phyloP scores from a whole-genome alignment of 2,888 invertebrate species.

The Pterostichus niger region DNA sequence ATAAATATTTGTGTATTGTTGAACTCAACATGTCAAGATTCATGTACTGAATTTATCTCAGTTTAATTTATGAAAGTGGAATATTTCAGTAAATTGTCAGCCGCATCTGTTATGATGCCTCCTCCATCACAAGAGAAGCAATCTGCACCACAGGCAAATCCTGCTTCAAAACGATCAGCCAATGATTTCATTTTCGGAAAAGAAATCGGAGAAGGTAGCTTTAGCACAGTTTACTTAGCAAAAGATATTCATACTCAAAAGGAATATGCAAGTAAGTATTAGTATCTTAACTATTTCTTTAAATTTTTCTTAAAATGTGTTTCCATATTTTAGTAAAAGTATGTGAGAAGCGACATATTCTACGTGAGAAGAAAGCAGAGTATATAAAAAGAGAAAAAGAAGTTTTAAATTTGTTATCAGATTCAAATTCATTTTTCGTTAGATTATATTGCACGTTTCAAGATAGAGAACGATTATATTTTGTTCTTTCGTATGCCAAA shows the following conservation, averaged over 20 bases:
- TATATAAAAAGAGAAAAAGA: conserved; percentile 97
- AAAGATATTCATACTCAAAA: conserved; percentile 93
- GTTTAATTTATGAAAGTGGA: conserved; percentile 61
- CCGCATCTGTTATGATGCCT: conserved; percentile 72
- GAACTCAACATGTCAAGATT: conserved; percentile 18
- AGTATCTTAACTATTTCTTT: background rate
- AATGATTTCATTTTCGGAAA: conserved; percentile 97
- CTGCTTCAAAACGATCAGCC: conserved; percentile 84
- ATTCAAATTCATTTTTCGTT: conserved; percentile 92
- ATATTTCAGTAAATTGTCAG: conserved; percentile 19
- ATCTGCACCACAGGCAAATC: conserved; percentile 67
- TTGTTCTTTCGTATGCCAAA: conserved; percentile 96
- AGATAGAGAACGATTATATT: conserved; percentile 94
- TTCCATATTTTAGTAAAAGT: conserved; percentile 91
- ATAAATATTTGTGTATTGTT: conserved; percentile 50
- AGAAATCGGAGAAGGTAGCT: conserved; percentile 98
- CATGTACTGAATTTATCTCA: conserved; percentile 66
- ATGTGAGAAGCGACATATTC: conserved; percentile 96
- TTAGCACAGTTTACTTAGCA: conserved; percentile 96
- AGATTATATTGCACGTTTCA: conserved; percentile 98
- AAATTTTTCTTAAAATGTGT: conserved; percentile 55
- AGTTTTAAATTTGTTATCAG: conserved; percentile 91
- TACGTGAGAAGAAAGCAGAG: conserved; percentile 94
- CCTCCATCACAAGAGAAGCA: conserved; percentile 74
- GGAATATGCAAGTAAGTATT: conserved; percentile 95